These are phyloP conservation scores for Lamellibrachia columna DNA, from an alignment of 2,888 invertebrate species.

Conservation along the genomic window DNA sequence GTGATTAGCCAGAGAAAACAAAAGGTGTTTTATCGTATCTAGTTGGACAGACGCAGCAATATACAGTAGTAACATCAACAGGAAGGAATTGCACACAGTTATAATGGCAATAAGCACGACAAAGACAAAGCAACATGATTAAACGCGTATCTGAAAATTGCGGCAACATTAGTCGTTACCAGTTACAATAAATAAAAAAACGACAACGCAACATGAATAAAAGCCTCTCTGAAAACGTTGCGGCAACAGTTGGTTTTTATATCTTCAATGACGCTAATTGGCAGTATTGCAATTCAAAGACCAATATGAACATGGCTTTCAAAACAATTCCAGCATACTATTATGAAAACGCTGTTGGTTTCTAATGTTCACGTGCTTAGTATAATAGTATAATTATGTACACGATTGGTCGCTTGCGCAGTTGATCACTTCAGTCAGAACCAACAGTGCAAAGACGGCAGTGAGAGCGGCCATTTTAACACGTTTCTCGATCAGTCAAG, in stretches of 20 bases:
- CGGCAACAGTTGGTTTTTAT: neutral
- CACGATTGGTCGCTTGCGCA: neutral
- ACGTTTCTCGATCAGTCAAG: neutral
- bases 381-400: neutral
- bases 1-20: neutral
- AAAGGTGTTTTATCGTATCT: neutral
- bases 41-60: neutral
- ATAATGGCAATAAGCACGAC: neutral
- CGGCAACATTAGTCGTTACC: no score
- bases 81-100: neutral
- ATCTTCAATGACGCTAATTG: neutral
- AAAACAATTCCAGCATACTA: neutral
- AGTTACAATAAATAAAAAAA: neutral
- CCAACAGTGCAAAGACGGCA: neutral
- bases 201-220: neutral
- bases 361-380: neutral
- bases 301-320: neutral
- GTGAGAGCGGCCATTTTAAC: neutral
- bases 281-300: neutral
- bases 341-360: neutral
- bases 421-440: neutral
- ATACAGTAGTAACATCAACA: neutral
- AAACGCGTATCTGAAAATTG: no score
- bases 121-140: no score
- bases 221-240: neutral